These are phyloP conservation scores for Saturnia pavonia DNA, from an alignment of 2,888 invertebrate genomes.

Conservation along the genomic window DNA sequence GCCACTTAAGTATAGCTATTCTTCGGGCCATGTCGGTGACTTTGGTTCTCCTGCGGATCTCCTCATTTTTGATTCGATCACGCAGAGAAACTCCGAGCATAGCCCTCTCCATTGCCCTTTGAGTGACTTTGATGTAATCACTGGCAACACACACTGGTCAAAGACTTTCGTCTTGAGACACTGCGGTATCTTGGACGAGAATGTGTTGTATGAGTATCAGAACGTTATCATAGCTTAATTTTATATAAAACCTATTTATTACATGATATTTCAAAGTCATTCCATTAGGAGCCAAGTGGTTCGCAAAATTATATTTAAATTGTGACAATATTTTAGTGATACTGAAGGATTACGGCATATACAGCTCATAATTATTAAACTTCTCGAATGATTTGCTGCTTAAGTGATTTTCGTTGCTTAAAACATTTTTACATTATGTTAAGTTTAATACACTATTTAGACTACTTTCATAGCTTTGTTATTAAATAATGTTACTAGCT, in stretches of 20 bases:
- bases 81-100: no score
- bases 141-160: no score
- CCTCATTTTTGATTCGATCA: no score
- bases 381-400: background rate
- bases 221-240: background rate
- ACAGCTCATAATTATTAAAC: background rate
- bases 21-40: no score
- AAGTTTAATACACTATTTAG: background rate
- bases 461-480: background rate
- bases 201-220: no score
- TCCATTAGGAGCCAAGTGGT: slow-evolving; percentile 9
- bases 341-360: background rate
- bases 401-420: background rate
- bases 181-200: no score
- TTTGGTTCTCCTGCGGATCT: no score
- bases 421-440: background rate
- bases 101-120: no score
- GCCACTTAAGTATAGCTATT: no score
- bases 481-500: background rate
- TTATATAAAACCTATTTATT: background rate
- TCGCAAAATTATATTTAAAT: slow-evolving; percentile 20
- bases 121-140: no score
- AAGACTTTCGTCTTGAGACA: no score
- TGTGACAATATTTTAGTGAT: background rate
- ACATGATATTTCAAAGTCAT: slow-evolving; percentile 3